Evolutionary conservation across 2,797 vertebrate genomes (phyloP), one percentile per base, ranked within the genome.

Genomic region (Decapterus maruadsi): DNA sequence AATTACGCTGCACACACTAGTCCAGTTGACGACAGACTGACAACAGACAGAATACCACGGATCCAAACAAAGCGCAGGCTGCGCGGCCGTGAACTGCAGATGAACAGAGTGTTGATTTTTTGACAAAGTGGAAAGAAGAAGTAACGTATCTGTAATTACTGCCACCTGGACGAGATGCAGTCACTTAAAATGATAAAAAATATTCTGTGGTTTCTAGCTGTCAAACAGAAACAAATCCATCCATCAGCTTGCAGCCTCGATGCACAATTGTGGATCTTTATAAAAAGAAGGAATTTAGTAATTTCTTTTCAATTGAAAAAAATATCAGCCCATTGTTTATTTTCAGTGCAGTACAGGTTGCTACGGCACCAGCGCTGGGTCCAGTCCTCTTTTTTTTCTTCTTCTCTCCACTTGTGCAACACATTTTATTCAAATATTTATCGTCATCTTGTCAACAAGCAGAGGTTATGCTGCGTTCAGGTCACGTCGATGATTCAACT

Each of bases 101-200:
- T 68, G 20, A 78, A 74, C 67, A 71, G 38, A 72, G 42, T 42
- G 4, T 42, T 12, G 40, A 42, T 42, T 42, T 42, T 42, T 42
- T 12, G 40, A 17, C 6, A 16, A 16, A 16, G 4, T 16, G 16
- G 43, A 66, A 76, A 74, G 55, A 60, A 54, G 42, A 45, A 22
- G 40, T 22, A 73, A 42, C 3, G 29, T 19, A 48, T 34, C 69
- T 31, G 72, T 57, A 77, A 59, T 72, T 70, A 59, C 73, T 11
- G 8, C 50, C 45, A 66, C 66, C 46, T 17, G 40, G 20, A 73
- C 55, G 62, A 74, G 17, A 57, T 50, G 43, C 43, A 8, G 46
- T 48, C 19, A 17, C 11, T 61, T 22, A 51, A 43, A 72, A 50
- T 72, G 59, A 61, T 34, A 26, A 36, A 48, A 48, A 78, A 68